Evolutionary conservation across 2,113 vertebrate genomes (phyloP).

Genomic region (Genyomyrus donnyi): DNA sequence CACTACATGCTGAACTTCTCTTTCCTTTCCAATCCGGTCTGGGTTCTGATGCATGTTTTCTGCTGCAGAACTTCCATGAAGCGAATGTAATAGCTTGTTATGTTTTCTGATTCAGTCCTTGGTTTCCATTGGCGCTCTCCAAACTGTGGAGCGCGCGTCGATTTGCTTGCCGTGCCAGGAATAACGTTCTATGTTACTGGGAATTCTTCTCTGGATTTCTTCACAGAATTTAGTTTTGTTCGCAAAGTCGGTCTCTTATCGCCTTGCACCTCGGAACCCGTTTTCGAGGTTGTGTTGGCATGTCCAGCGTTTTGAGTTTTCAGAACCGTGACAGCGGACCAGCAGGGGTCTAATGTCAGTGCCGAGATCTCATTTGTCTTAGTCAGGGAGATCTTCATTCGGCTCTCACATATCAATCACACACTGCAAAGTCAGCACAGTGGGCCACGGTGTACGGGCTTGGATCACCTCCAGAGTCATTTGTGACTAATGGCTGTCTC

Average conservation of each 20-base stretch:
- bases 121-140: background rate
- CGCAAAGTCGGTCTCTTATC: slow-evolving; percentile 8
- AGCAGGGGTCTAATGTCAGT: slow-evolving; percentile 5
- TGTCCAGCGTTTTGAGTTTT: slow-evolving; percentile 23
- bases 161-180: background rate
- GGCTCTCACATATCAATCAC: slow-evolving; percentile 21
- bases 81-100: background rate
- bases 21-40: background rate
- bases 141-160: background rate
- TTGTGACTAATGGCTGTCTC: slow-evolving; percentile 18
- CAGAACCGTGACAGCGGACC: slow-evolving; percentile 25
- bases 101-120: background rate
- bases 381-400: slow-evolving; percentile 17
- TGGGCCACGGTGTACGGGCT: background rate
- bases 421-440: background rate
- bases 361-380: slow-evolving; percentile 29
- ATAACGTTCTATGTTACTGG: background rate
- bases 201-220: background rate
- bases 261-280: slow-evolving; percentile 24
- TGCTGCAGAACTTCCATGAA: background rate
- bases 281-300: slow-evolving; percentile 35
- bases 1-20: background rate
- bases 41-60: slow-evolving; percentile 28
- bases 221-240: background rate
- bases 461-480: slow-evolving; percentile 2